These are phyloP conservation scores for Tetragnatha versicolor DNA, from an alignment of 1,140 invertebrate genomes.

Conservation along the genomic window DNA sequence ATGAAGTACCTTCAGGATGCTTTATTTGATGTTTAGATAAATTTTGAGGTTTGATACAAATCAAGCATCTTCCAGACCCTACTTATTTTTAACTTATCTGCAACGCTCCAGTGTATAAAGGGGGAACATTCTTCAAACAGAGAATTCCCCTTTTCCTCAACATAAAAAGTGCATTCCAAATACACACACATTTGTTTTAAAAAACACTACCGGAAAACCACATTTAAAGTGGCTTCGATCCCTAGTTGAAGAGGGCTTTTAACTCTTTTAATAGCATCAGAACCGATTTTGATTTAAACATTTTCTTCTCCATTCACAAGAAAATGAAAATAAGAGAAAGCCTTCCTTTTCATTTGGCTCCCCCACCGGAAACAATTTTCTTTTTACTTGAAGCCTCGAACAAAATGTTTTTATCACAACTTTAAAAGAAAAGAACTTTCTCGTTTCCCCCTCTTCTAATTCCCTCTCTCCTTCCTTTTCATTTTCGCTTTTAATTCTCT, in stretches of 20 bases:
- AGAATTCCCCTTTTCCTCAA: too few species aligned
- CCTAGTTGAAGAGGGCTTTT: background rate
- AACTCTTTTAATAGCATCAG: slow-evolving; percentile 15
- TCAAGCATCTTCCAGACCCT: too few species aligned
- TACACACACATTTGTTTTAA: too few species aligned
- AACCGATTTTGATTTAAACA: slow-evolving; percentile 32
- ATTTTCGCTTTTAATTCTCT: background rate
- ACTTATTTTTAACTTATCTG: too few species aligned
- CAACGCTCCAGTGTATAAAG: too few species aligned
- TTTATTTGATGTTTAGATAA: too few species aligned
- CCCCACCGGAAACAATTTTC: slow-evolving; percentile 34
- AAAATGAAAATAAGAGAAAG: slow-evolving; percentile 21
- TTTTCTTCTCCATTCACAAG: slow-evolving; percentile 34
- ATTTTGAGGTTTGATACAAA: too few species aligned
- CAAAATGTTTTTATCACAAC: slow-evolving; percentile 41
- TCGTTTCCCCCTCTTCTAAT: slow-evolving; percentile 27
- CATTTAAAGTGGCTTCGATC: background rate
- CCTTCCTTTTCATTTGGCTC: slow-evolving; percentile 9
- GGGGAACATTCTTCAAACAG: too few species aligned
- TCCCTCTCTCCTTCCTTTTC: slow-evolving; percentile 12
- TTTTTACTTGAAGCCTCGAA: slow-evolving; percentile 46
- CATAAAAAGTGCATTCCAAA: too few species aligned
- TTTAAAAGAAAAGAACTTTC: slow-evolving; percentile 16
- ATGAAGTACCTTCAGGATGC: too few species aligned
- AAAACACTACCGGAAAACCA: background rate